Conservation (phyloP, 1,140 invertebrate genomes). For the Coenobita brevimanus region DNA sequence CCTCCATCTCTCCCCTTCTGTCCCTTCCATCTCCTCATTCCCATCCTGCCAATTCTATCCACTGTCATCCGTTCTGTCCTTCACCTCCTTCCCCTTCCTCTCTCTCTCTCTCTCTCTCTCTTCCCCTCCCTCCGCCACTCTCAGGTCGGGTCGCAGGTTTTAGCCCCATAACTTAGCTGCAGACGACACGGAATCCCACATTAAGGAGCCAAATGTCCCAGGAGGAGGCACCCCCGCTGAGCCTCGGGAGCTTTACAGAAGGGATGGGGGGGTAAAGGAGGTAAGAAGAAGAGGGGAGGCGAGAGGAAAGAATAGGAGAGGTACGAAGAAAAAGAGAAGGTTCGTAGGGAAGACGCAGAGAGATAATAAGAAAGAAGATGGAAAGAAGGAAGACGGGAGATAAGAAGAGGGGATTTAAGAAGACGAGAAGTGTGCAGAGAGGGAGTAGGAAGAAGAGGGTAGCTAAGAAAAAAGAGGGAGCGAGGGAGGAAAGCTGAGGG, state of each 20-base stretch:
- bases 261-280: not conserved
- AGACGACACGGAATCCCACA: no score
- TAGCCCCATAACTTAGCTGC: no score
- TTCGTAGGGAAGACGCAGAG: not conserved
- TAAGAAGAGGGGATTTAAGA: not conserved
- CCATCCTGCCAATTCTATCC: no score
- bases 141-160: no score
- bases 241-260: not conserved
- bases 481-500: not conserved
- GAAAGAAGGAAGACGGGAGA: not conserved
- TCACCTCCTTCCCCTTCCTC: no score
- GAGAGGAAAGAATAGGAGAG: no score
- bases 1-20: no score
- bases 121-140: no score
- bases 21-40: no score
- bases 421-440: not conserved
- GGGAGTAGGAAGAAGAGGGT: not conserved
- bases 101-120: no score
- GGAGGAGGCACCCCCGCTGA: not conserved
- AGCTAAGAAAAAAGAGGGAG: not conserved
- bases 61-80: no score
- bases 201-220: not conserved
- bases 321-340: not conserved
- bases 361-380: not conserved
- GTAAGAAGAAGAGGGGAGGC: not conserved